Base-by-base conservation (phyloP, 2,113 vertebrate genomes). In the Crotalus tigris region DNA sequence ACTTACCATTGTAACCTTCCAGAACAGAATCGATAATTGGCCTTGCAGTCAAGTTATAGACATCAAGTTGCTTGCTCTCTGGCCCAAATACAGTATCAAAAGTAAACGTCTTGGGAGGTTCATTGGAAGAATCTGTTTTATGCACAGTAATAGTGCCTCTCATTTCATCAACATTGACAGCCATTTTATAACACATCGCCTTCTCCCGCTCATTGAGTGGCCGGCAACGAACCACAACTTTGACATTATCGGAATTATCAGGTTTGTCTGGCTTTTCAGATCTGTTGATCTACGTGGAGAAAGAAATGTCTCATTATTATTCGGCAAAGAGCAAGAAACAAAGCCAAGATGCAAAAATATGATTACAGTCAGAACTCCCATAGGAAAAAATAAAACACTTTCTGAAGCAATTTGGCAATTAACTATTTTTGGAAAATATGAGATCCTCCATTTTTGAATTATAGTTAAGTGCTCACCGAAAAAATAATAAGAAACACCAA, bases 1-100 rank as follows among this genome's bases (percentile, higher is more conserved):
- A 97, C 97, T 97, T 96, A 99, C 99, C 99, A 97, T 99, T 99
- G 96, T 99, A 99, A 87, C 99, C 99, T 97, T 99, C 99, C 2
- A 99, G 97, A 23, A 99, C 99, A 2, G 99, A 99, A 96, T 99
- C 98, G 90, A 99, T 96, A 92, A 99, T 99, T 44, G 99, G 99
- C n/a, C 99, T 98, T 24, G 99, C 99, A 69, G 99, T 99, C 96
- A 99, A 97, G 92, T 99, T 99, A 96, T 99, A 99, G 85, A 99
- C 99, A 96, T 99, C 99, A 94, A 99, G 98, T 94, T 99, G 99
- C 95, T 99, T 99, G 95, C 99, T 99, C 88, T 99, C 99, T 21
- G 98, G 98, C 64, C 99, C 98, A 97, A 99, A 99, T 93, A 99
- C 99, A 0, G 99, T 99, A 97, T 99, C 99, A 95, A 99, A 99